Percentiles rank a stretch among this genome's conserved stretches.
Evolutionary conservation across 2,888 invertebrate genomes (phyloP).

Genomic region (Eugnorisma glareosa): DNA sequence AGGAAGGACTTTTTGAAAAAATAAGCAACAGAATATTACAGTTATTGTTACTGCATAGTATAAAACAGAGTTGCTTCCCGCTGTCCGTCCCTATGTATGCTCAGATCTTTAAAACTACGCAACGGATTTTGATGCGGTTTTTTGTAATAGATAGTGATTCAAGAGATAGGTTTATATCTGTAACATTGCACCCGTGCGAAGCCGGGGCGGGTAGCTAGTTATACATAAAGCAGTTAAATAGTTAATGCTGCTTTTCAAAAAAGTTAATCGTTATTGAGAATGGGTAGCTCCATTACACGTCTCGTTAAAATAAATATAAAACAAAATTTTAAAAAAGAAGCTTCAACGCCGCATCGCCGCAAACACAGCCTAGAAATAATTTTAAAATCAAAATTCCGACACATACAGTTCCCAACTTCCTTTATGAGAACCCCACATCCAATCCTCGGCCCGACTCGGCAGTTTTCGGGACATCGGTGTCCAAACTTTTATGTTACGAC

Average conservation of each 20-base stretch:
- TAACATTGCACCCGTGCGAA: no score
- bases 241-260: background rate
- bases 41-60: no score
- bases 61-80: no score
- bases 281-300: background rate
- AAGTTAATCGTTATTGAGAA: background rate
- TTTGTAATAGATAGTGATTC: no score
- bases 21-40: no score
- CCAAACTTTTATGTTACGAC: constrained; percentile 58
- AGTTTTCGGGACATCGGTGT: constrained; percentile 37
- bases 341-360: background rate
- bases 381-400: constrained; percentile 56
- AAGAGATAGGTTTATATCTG: no score
- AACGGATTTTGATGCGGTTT: no score
- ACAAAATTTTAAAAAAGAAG: background rate
- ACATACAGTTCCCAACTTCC: constrained; percentile 9
- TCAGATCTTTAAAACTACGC: no score
- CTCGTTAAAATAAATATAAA: background rate
- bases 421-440: constrained; percentile 21
- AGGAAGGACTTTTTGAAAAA: background rate
- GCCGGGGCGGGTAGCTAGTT: no score
- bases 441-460: background rate
- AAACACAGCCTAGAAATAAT: constrained; percentile 30
- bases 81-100: no score
- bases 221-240: background rate